Evolutionary conservation across 2,797 vertebrate genomes (phyloP).

Genomic region (Rhinichthys osculus): DNA sequence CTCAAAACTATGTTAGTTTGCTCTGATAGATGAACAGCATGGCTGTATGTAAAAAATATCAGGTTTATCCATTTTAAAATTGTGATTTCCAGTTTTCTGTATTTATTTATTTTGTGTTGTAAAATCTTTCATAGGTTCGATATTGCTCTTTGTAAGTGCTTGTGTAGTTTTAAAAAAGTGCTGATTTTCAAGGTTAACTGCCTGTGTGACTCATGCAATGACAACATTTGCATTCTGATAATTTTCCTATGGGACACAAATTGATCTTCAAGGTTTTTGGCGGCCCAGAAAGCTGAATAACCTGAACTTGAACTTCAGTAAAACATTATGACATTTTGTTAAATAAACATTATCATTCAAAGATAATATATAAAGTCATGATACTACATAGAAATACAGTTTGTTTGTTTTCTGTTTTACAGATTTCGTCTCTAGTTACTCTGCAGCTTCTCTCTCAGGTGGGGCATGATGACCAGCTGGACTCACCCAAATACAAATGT

Average conservation of each 20-base stretch:
- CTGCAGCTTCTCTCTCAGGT: constrained; percentile 89
- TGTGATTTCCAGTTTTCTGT: background rate
- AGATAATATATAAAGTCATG: background rate
- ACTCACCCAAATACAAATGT: constrained; percentile 95
- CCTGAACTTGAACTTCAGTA: background rate
- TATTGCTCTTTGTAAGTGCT: background rate
- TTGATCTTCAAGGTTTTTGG: background rate
- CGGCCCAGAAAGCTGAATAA: background rate
- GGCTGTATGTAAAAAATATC: background rate
- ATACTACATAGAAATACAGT: background rate
- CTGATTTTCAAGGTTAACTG: background rate
- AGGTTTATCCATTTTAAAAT: background rate
- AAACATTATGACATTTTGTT: background rate
- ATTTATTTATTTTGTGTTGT: background rate
- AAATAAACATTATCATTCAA: background rate
- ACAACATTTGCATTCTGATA: background rate
- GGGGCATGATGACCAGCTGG: constrained; percentile 90
- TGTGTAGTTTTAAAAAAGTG: too few relatives aligned
- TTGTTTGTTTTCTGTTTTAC: background rate
- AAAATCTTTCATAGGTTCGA: background rate
- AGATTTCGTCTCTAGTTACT: constrained; percentile 83
- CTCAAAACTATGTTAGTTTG: background rate
- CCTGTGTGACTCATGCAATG: background rate
- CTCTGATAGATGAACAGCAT: background rate
- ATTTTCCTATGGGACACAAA: background rate